Evolutionary conservation across 2,113 vertebrate genomes (phyloP).

Genomic region (Campylorhamphus procurvoides): DNA sequence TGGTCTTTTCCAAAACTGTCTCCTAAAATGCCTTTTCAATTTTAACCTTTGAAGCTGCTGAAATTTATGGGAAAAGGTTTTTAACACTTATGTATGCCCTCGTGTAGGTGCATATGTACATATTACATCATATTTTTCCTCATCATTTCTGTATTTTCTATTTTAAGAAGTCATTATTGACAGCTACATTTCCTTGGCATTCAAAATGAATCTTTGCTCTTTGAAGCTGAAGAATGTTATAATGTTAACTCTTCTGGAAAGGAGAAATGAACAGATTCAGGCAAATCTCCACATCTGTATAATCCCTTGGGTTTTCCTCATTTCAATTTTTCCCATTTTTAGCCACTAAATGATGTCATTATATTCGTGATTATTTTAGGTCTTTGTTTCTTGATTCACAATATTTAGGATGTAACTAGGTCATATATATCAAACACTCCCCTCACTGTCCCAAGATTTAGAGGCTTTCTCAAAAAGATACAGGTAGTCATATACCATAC

Average conservation of each 20-base stretch:
- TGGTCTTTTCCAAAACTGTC: neutral
- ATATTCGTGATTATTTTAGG: neutral
- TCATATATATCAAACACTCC: neutral
- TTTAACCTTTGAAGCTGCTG: neutral
- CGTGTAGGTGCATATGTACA: neutral
- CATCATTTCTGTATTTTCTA: neutral
- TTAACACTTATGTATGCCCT: neutral
- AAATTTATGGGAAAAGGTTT: neutral
- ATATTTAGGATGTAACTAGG: neutral
- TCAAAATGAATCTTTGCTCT: neutral
- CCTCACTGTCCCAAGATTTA: neutral
- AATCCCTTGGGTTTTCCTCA: neutral
- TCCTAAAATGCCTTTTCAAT: neutral
- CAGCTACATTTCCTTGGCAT: neutral
- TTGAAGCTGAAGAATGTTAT: neutral
- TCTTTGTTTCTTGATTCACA: neutral
- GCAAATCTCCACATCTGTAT: neutral
- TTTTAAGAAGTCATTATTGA: neutral
- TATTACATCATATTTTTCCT: neutral
- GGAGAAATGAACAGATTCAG: neutral
- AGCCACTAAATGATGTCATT: neutral
- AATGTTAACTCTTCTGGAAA: neutral
- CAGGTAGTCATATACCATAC: neutral
- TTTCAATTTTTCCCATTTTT: neutral
- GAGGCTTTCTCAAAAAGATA: neutral